A percentile compares a stretch with the other conserved stretches of the same genome.
Evolutionary conservation across 2,797 vertebrate species (phyloP).

Genomic region (Sebastes dallii): DNA sequence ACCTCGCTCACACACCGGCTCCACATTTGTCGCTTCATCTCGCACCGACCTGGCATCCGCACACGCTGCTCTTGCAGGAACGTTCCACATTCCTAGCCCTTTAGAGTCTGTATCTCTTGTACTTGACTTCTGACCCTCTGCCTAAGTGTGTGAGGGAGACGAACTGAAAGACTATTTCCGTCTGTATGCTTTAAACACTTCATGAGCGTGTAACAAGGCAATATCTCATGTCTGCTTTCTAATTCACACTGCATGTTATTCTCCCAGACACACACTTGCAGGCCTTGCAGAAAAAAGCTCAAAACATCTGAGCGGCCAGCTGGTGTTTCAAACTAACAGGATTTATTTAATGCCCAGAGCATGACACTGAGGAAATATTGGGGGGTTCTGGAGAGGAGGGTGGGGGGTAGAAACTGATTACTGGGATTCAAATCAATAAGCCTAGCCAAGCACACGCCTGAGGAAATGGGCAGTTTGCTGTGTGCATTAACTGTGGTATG

Average conservation of each 20-base stretch:
- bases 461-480: constrained; percentile 73
- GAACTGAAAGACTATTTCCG: not conserved
- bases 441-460: constrained; percentile 63
- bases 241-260: not conserved
- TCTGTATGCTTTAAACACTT: constrained; percentile 6
- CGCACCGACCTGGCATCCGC: constrained; percentile 54
- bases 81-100: constrained; percentile 67
- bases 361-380: constrained; percentile 76
- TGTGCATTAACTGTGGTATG: constrained; percentile 76
- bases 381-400: constrained; percentile 15
- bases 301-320: constrained; percentile 55
- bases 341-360: constrained; percentile 77
- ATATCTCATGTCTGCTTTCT: not conserved
- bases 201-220: not conserved
- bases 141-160: not conserved
- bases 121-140: constrained; percentile 40
- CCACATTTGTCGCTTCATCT: constrained; percentile 66
- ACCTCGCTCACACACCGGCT: constrained; percentile 55
- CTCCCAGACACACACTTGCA: constrained; percentile 2
- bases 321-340: constrained; percentile 71
- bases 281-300: constrained; percentile 21
- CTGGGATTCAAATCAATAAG: constrained; percentile 77
- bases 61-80: constrained; percentile 55
- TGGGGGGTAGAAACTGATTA: constrained; percentile 68
- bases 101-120: constrained; percentile 33